Evolutionary conservation across 2,888 invertebrate genomes (phyloP).

Genomic region (Plemyria rubiginata): DNA sequence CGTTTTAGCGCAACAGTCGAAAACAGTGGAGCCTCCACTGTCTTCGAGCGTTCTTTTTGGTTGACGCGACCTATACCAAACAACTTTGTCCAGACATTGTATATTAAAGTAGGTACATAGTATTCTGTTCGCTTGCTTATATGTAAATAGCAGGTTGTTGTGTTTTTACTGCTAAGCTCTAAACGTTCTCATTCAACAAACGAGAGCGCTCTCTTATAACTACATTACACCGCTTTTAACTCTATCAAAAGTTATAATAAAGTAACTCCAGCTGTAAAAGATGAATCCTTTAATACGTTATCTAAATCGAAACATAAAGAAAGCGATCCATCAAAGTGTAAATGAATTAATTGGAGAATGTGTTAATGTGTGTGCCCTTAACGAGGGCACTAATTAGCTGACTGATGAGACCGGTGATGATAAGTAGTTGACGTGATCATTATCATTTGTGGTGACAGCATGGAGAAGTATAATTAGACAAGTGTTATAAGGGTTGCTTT

Average conservation of each 20-base stretch:
- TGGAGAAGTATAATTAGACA: conserved; percentile 13
- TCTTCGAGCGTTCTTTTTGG: too few relatives aligned
- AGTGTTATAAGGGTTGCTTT: conserved; percentile 19
- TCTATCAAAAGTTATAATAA: conserved; percentile 18
- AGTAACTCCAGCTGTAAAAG: conserved; percentile 9
- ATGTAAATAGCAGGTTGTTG: not conserved
- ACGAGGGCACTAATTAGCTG: conserved; percentile 31
- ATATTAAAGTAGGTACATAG: too few relatives aligned
- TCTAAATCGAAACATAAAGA: conserved; percentile 41
- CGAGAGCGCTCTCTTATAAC: not conserved
- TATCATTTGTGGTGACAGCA: conserved; percentile 29
- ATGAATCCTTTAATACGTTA: conserved; percentile 39
- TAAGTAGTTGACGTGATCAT: conserved; percentile 28
- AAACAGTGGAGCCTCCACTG: too few relatives aligned
- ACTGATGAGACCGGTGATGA: conserved; percentile 25
- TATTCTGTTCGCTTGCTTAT: not conserved
- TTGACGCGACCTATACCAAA: too few relatives aligned
- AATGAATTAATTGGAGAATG: conserved; percentile 41
- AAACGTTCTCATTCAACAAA: not conserved
- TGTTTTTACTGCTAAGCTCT: not conserved
- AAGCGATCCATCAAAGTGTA: conserved; percentile 36
- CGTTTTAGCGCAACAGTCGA: too few relatives aligned
- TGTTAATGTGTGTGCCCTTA: conserved; percentile 29
- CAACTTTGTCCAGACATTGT: too few relatives aligned
- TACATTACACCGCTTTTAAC: conserved; percentile 11